Evolutionary conservation across 2,888 invertebrate genomes (phyloP), one percentile per base, ranked within the genome.

Genomic region (Diaphora mendica): DNA sequence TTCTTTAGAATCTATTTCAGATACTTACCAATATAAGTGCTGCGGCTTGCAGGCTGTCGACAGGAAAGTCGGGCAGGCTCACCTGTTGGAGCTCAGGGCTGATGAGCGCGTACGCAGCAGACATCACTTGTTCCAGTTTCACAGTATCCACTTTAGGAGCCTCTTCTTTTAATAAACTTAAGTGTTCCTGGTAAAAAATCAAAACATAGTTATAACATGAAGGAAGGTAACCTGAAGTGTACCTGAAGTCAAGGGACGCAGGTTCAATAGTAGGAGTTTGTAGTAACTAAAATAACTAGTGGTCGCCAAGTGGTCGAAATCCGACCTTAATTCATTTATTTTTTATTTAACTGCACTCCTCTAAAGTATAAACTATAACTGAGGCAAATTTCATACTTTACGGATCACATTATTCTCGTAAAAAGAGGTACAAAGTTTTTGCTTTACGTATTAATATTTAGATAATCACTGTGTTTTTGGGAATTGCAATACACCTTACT

Each of bases 31-130:
- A 86, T 77, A 98, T 96, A 77, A 94, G 91, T 7, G 97, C 97
- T 48, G 97, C 97, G 9, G 96, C 90, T 0, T 95, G 92, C 69
- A 99, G 91, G 92, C 97, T 98, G 87, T 99, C 98, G 2, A 99
- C 90, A 0, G 99, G 99, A 91, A 99, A 99, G 93, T 99, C 98
- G 0, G 99, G 99, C 74, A 99, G 92, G 73, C 97, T 97, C 73
- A 98, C 95, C 75, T 94, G 93, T 85, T 95, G 95, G 67, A 98
- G 96, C 90, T 99, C 99, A 11, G 97, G 97, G 30, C 97, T 97
- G 81, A 97, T 96, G 72, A 99, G 96, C 1, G 98, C 98, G 87
- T 97, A 97, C 0, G 97, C 98, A 78, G 97, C 97, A 3, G 98
- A 97, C 78, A 99, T 88, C 70, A 98, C 88, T 90, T 96, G 96